Evolutionary conservation across 2,797 vertebrate species (phyloP).

Genomic region (Lepidocolaptes lacrymiger): DNA sequence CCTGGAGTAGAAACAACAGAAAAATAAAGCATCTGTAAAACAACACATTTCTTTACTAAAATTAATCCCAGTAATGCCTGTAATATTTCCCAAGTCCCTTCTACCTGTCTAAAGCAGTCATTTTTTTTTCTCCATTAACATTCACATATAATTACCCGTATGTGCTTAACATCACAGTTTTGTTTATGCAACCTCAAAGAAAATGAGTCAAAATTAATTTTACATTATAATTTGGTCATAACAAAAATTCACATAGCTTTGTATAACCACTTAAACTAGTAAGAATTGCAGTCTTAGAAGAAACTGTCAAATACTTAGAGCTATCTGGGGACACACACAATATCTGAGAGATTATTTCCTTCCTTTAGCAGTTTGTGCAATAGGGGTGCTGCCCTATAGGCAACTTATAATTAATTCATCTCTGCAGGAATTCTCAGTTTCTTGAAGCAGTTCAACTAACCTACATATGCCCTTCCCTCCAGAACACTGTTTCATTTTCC

Average conservation of each 20-base stretch:
- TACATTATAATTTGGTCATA: not conserved
- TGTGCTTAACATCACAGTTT: not conserved
- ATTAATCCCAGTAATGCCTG: not conserved
- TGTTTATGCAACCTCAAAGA: not conserved
- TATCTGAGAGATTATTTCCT: constrained; percentile 20
- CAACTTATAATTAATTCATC: not conserved
- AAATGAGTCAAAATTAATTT: not conserved
- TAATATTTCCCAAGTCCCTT: not conserved
- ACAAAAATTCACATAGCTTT: not conserved
- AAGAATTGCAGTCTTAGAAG: not conserved
- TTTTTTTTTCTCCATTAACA: not conserved
- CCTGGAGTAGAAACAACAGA: not conserved
- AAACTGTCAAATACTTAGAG: not conserved
- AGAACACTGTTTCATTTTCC: constrained; percentile 34
- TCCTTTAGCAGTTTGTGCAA: constrained; percentile 13
- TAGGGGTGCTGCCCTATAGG: not conserved
- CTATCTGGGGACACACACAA: not conserved
- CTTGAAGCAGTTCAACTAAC: constrained; percentile 44
- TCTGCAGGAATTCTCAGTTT: not conserved
- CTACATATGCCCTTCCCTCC: constrained; percentile 43
- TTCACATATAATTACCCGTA: not conserved
- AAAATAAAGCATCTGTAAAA: not conserved
- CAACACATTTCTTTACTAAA: not conserved
- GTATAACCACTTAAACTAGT: not conserved
- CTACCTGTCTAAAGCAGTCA: not conserved